Conservation (phyloP, 2,113 vertebrate genomes). For the Sphyrna mokarran region DNA sequence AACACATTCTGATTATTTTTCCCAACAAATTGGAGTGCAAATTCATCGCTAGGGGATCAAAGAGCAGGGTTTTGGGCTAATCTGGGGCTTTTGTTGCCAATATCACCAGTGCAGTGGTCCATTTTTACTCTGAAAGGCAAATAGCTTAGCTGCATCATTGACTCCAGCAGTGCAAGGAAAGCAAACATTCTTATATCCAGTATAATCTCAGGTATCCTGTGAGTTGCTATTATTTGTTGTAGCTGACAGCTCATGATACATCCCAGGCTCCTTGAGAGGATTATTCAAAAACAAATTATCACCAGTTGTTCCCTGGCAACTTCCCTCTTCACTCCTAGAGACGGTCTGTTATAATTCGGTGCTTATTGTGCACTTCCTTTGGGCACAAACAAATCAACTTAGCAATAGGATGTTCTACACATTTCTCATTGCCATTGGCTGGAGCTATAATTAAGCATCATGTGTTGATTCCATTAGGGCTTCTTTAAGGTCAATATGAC, state of each 20-base stretch:
- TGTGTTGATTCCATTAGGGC: not conserved
- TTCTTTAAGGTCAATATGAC: not conserved
- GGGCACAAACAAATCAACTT: not conserved
- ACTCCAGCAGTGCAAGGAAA: not conserved
- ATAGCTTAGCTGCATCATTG: not conserved
- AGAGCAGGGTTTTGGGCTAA: not conserved
- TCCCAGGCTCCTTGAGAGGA: not conserved
- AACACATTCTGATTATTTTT: not conserved
- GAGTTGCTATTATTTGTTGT: not conserved
- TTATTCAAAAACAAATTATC: not conserved
- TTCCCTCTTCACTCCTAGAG: not conserved
- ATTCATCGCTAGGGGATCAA: no score
- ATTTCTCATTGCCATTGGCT: not conserved
- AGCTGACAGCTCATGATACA: not conserved
- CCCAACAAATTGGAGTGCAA: not conserved
- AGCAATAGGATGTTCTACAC: not conserved
- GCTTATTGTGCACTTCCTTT: not conserved
- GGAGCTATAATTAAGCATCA: not conserved
- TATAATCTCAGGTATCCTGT: not conserved
- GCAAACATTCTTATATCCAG: not conserved
- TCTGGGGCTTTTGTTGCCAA: not conserved
- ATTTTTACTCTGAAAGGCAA: not conserved
- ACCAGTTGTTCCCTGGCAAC: not conserved
- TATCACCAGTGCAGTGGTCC: not conserved
- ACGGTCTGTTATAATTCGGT: not conserved